phyloP scores from a whole-genome alignment of 2,797 vertebrate species.

The Megaceryle alcyon region DNA sequence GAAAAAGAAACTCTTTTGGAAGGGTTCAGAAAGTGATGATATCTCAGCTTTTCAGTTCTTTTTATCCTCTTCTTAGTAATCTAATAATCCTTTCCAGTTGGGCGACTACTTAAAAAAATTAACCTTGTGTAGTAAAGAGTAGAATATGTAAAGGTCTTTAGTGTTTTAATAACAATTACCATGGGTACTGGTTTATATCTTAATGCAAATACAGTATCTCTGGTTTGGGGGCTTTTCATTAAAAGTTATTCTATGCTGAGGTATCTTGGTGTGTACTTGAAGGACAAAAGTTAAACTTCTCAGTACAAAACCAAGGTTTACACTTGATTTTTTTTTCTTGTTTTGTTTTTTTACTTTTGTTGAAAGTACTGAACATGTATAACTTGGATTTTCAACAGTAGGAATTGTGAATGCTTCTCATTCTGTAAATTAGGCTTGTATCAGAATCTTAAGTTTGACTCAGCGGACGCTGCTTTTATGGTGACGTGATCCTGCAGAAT shows the following conservation, averaged over 20 bases:
- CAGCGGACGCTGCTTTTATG: fast-evolving
- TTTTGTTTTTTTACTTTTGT: background rate
- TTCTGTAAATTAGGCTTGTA: background rate
- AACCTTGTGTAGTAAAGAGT: background rate
- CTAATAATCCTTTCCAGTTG: background rate
- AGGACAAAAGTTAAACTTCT: background rate
- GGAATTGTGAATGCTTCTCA: background rate
- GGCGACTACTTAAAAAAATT: background rate
- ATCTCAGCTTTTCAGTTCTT: background rate
- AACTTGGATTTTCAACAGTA: background rate
- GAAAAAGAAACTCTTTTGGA: background rate
- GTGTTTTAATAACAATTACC: background rate
- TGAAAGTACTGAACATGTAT: background rate
- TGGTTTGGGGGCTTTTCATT: background rate
- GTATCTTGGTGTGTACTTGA: background rate
- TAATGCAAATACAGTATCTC: background rate
- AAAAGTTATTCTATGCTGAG: background rate
- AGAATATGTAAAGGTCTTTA: background rate
- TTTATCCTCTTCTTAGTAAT: background rate
- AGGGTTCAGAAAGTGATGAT: background rate
- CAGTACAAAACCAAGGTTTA: background rate
- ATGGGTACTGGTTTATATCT: background rate
- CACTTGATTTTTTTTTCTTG: background rate
- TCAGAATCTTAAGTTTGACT: background rate
- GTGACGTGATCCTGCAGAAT: background rate